These are phyloP conservation scores for Odontocolon sp. DNA, from an alignment of 2,888 invertebrate species.

Conservation along the genomic window DNA sequence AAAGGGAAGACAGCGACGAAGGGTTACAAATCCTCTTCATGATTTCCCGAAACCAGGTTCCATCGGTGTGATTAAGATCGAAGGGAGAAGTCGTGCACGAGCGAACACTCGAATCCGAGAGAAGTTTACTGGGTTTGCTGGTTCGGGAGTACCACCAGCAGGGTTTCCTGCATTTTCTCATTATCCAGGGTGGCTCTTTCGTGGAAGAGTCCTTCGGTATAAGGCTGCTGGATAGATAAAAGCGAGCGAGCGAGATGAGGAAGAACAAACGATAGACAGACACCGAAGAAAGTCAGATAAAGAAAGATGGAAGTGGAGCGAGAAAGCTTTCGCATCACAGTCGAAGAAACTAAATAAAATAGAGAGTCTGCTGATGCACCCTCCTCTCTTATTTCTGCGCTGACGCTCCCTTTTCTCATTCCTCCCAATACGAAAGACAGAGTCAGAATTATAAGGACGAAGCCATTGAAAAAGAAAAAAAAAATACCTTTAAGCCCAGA, in stretches of 20 bases:
- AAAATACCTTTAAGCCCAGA: constrained; percentile 51
- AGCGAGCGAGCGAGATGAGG: constrained; percentile 19
- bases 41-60: constrained; percentile 64
- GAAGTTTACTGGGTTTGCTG: constrained; percentile 25
- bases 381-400: neutral
- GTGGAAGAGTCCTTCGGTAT: constrained; percentile 36
- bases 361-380: constrained; percentile 45
- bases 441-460: constrained; percentile 29
- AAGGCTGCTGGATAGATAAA: neutral
- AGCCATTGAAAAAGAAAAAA: constrained; percentile 27
- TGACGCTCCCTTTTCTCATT: constrained; percentile 25
- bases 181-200: constrained; percentile 64
- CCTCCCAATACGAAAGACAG: constrained; percentile 18
- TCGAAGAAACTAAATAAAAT: constrained; percentile 63
- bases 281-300: constrained; percentile 18
- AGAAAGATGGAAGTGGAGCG: constrained; percentile 4
- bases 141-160: constrained; percentile 27
- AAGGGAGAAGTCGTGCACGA: constrained; percentile 53
- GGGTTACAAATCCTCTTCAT: constrained; percentile 62
- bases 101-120: constrained; percentile 37
- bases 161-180: constrained; percentile 73
- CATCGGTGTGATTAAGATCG: constrained; percentile 69
- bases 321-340: constrained; percentile 40
- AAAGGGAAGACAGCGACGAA: constrained; percentile 39
- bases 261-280: constrained; percentile 21